Conservation (phyloP, 2,113 vertebrate genomes). For the Azemiops feae region DNA sequence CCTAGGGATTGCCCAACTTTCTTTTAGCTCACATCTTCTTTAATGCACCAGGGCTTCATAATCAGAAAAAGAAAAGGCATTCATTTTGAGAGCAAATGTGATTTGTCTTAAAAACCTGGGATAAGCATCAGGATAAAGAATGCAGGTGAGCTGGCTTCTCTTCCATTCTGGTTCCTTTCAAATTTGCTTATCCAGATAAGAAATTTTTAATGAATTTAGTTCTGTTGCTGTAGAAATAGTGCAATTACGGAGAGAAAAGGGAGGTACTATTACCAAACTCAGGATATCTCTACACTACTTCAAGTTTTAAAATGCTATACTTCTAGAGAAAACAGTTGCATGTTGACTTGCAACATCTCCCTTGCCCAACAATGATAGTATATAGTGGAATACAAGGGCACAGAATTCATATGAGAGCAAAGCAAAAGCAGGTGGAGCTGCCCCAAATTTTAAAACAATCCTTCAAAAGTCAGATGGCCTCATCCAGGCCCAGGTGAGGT, state of each 20-base stretch:
- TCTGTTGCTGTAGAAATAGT: neutral
- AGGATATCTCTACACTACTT: neutral
- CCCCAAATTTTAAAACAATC: neutral
- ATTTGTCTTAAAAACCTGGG: neutral
- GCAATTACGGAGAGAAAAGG: neutral
- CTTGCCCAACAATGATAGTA: neutral
- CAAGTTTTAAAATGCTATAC: neutral
- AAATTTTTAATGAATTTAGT: neutral
- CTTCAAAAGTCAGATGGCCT: neutral
- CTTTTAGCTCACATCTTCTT: conserved; percentile 12
- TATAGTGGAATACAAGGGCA: neutral
- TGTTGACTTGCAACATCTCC: too few species aligned
- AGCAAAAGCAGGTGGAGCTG: neutral
- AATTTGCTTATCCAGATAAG: neutral
- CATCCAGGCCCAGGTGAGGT: neutral
- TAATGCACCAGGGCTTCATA: conserved; percentile 30
- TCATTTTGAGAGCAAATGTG: neutral
- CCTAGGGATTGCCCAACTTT: conserved; percentile 32
- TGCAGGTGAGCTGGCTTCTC: neutral
- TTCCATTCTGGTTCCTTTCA: neutral
- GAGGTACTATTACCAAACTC: neutral
- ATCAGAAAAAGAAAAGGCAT: conserved; percentile 26
- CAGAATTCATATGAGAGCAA: neutral
- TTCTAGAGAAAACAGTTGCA: too few species aligned
- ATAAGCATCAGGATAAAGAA: neutral